Conservation (phyloP, 2,888 invertebrate species). For the Trichogramma dendrolimi region DNA sequence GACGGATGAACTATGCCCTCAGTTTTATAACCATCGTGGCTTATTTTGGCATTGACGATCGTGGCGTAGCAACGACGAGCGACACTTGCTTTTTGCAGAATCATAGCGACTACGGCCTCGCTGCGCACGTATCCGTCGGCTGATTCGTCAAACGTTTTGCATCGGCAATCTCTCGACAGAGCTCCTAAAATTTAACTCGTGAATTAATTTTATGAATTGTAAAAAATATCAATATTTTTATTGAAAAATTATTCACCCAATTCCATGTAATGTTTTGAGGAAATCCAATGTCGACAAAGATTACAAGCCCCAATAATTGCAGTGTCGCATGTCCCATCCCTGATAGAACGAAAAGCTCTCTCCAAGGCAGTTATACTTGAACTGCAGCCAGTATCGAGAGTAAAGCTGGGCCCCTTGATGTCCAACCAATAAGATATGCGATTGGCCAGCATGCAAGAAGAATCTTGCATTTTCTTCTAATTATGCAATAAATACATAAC, state of each 20-base stretch:
- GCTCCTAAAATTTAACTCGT: constrained; percentile 39
- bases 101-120: constrained; percentile 52
- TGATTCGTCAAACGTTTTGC: constrained; percentile 21
- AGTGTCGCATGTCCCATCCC: constrained; percentile 28
- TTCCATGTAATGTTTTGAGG: no score
- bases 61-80: constrained; percentile 56
- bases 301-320: constrained; percentile 59
- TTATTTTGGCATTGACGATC: constrained; percentile 56
- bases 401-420: constrained; percentile 28
- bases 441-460: constrained; percentile 14
- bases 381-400: constrained; percentile 30
- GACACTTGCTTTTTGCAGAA: constrained; percentile 51
- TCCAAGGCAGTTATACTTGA: constrained; percentile 27
- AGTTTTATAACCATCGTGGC: constrained; percentile 56
- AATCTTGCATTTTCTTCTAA: not conserved
- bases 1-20: constrained; percentile 41
- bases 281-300: constrained; percentile 54
- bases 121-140: constrained; percentile 53
- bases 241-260: not conserved
- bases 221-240: not conserved
- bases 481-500: not conserved
- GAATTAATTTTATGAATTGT: no score
- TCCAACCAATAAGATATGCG: constrained; percentile 56
- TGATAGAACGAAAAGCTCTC: constrained; percentile 27
- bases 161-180: constrained; percentile 59